A percentile compares a stretch with the other conserved stretches of the same genome.
These are phyloP conservation scores for Glaucopsyche alexis DNA, from an alignment of 2,888 invertebrate species.

Conservation along the genomic window DNA sequence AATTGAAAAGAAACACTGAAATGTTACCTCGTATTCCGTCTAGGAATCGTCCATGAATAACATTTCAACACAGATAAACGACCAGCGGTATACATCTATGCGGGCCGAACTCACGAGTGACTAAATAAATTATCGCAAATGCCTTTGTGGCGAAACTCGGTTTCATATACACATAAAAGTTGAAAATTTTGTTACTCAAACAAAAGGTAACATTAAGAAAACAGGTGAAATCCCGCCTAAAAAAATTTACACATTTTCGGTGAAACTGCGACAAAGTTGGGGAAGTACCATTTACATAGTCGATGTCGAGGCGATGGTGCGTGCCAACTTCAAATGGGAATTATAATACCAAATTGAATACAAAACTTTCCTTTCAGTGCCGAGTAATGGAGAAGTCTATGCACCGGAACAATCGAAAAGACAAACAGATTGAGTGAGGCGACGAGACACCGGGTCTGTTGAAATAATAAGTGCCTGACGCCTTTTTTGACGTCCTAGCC, in stretches of 20 bases:
- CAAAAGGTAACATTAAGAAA: constrained; percentile 36
- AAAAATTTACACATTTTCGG: constrained; percentile 64
- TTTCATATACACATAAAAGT: constrained; percentile 30
- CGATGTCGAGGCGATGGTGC: constrained; percentile 79
- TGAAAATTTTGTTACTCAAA: constrained; percentile 21
- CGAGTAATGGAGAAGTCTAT: constrained; percentile 79
- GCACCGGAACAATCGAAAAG: constrained; percentile 80
- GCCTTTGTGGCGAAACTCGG: constrained; percentile 12
- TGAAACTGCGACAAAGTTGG: constrained; percentile 71
- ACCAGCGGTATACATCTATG: constrained; percentile 65
- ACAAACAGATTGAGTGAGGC: constrained; percentile 75
- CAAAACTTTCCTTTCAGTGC: constrained; percentile 81
- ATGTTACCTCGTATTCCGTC: constrained; percentile 72
- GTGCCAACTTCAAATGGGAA: constrained; percentile 80
- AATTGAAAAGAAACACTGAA: constrained; percentile 76
- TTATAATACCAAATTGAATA: constrained; percentile 82
- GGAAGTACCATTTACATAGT: constrained; percentile 79
- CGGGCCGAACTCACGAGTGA: constrained; percentile 50
- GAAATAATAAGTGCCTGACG: constrained; percentile 78
- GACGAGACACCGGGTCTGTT: constrained; percentile 73
- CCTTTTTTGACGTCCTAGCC: constrained; percentile 71
- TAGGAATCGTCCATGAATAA: constrained; percentile 67
- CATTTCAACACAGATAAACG: constrained; percentile 71
- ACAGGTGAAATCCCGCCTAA: constrained; percentile 49
- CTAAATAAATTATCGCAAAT: constrained; percentile 42